phyloP scores from a whole-genome alignment of 1,140 invertebrate genomes.

The Solenopsis invicta region DNA sequence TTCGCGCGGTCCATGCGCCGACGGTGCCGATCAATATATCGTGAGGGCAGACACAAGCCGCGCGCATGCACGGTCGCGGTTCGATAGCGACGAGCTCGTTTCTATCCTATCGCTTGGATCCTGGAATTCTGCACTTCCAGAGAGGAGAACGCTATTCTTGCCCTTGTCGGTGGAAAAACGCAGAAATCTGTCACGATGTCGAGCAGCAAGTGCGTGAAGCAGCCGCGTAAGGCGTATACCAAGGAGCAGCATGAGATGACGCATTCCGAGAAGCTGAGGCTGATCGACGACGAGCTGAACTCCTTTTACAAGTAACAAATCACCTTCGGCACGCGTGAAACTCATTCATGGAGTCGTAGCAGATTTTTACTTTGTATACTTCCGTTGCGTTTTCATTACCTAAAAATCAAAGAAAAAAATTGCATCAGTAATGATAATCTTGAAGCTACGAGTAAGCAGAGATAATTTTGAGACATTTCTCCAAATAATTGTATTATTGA shows the following conservation, averaged over 20 bases:
- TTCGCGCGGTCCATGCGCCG: conserved; percentile 45
- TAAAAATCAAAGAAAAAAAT: background rate
- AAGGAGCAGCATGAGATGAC: conserved; percentile 86
- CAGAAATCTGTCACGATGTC: conserved; percentile 78
- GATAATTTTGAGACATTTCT: background rate
- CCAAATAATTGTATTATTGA: background rate
- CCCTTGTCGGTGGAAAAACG: background rate
- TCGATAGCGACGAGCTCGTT: conserved; percentile 68
- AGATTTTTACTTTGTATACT: background rate
- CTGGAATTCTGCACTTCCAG: background rate
- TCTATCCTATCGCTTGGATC: background rate
- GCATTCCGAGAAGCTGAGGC: conserved; percentile 84
- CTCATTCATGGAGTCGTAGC: background rate
- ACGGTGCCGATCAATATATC: conserved; percentile 68
- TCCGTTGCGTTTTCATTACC: background rate
- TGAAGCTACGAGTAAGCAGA: background rate
- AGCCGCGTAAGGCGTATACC: conserved; percentile 79
- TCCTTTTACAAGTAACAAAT: conserved; percentile 86
- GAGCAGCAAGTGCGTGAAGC: conserved; percentile 83
- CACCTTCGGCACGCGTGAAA: background rate
- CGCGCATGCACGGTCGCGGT: conserved; percentile 64
- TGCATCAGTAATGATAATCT: background rate
- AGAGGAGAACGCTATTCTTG: background rate
- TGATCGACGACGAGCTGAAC: conserved; percentile 87
- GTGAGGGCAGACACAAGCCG: conserved; percentile 29